phyloP scores from a whole-genome alignment of 2,888 invertebrate species.

The Leptopilina syphax region DNA sequence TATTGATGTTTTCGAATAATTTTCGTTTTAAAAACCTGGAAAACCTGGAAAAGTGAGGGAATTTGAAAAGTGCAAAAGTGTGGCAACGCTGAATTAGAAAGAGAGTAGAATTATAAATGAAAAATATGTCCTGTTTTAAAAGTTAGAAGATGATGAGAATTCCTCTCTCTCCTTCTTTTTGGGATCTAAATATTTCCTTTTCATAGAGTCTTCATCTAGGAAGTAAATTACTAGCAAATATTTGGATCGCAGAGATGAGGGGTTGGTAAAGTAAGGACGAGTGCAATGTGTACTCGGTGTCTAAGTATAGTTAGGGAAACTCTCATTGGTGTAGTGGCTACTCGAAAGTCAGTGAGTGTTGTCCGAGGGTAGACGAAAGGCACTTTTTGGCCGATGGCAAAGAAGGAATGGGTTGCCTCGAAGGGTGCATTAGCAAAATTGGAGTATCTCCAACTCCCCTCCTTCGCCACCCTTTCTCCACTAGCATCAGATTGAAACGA shows the following conservation, averaged over 20 bases:
- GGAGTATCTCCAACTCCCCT: conserved; percentile 70
- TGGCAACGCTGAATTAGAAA: too few species aligned
- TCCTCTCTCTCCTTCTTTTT: too few species aligned
- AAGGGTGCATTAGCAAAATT: conserved; percentile 72
- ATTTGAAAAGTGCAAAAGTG: too few species aligned
- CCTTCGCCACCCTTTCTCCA: too few species aligned
- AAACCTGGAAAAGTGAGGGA: too few species aligned
- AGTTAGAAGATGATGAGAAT: too few species aligned
- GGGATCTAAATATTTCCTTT: background rate
- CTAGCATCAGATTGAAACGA: conserved; percentile 59
- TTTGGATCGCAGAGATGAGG: conserved; percentile 18
- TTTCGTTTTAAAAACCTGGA: too few species aligned
- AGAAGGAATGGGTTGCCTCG: conserved; percentile 19
- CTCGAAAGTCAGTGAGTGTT: conserved; percentile 27
- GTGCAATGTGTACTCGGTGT: conserved; percentile 28
- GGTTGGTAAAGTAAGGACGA: conserved; percentile 17
- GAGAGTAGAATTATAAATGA: too few species aligned
- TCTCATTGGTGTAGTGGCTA: conserved; percentile 34
- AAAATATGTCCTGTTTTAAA: too few species aligned
- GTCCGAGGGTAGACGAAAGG: conserved; percentile 39
- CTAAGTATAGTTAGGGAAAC: conserved; percentile 37
- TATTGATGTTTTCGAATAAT: too few species aligned
- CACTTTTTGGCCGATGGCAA: conserved; percentile 36
- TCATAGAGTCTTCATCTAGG: background rate
- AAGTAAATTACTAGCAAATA: conserved; percentile 39